Evolutionary conservation across 2,888 invertebrate genomes (phyloP).

Genomic region (Pomacea canaliculata): DNA sequence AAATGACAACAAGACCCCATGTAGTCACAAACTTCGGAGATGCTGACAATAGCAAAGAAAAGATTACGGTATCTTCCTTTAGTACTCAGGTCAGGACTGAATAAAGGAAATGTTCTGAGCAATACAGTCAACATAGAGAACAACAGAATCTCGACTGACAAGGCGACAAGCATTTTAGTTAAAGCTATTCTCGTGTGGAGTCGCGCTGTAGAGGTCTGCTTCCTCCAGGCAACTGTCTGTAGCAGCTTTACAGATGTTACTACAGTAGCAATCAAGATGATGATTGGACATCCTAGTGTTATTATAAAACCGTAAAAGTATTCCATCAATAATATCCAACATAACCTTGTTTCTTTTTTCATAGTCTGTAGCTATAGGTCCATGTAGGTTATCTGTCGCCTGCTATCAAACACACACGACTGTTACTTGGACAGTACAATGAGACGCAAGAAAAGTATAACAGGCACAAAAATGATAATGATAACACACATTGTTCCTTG

Average conservation of each 20-base stretch:
- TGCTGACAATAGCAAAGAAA: too few species aligned
- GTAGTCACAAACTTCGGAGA: background rate
- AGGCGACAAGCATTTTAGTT: conserved; percentile 4
- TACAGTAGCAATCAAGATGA: background rate
- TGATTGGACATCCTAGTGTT: background rate
- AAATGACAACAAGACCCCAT: background rate
- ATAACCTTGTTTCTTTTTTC: background rate
- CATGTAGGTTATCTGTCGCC: background rate
- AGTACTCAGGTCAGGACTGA: background rate
- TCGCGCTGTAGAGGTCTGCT: background rate
- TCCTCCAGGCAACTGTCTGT: background rate
- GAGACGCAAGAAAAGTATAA: background rate
- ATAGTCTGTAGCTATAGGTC: background rate
- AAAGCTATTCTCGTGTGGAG: background rate
- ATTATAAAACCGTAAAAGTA: background rate
- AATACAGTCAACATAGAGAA: background rate
- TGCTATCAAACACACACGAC: background rate
- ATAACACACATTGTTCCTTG: background rate
- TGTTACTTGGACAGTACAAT: background rate
- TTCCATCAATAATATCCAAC: background rate
- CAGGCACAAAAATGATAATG: background rate
- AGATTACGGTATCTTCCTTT: background rate
- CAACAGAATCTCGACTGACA: background rate
- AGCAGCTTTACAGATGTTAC: background rate
- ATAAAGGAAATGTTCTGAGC: background rate